Conservation (phyloP, 2,113 vertebrate genomes). For the Reinhardtius hippoglossoides region DNA sequence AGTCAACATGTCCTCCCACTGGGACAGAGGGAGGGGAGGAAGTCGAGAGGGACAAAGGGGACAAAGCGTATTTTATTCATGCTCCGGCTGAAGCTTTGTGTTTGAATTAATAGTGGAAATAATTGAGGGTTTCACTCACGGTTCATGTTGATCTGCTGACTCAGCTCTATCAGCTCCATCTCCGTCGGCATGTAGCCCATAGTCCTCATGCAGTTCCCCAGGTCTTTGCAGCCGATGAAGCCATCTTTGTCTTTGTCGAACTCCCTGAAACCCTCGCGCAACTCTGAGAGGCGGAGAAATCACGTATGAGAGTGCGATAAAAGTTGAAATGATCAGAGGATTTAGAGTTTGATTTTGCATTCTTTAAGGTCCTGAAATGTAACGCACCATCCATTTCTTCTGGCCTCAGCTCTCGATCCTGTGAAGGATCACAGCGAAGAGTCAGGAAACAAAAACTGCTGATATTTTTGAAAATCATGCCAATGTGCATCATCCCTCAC, state of each 20-base stretch:
- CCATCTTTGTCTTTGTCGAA: slow-evolving; percentile 98
- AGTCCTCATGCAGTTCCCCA: slow-evolving; percentile 99
- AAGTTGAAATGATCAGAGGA: neutral
- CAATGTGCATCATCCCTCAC: slow-evolving; percentile 37
- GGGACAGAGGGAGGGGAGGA: slow-evolving; percentile 43
- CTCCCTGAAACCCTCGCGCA: slow-evolving; percentile 95
- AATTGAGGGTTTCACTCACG: slow-evolving; percentile 80
- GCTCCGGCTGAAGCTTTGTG: neutral
- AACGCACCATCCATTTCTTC: slow-evolving; percentile 96
- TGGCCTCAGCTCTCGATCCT: slow-evolving; percentile 95
- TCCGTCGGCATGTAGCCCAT: slow-evolving; percentile 99
- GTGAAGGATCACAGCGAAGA: slow-evolving; percentile 72
- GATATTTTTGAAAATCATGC: slow-evolving; percentile 35
- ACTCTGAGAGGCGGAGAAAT: slow-evolving; percentile 79
- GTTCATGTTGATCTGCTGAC: slow-evolving; percentile 99
- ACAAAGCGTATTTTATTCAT: neutral
- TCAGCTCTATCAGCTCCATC: slow-evolving; percentile 98
- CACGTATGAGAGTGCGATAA: neutral
- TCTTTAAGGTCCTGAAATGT: neutral
- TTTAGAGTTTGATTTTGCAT: neutral
- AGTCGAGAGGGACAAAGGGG: neutral
- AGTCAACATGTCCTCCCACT: slow-evolving; percentile 99
- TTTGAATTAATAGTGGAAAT: neutral
- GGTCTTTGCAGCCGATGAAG: slow-evolving; percentile 96
- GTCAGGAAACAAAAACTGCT: slow-evolving; percentile 49